Evolutionary conservation across 2,113 vertebrate species (phyloP).

Genomic region (Brienomyrus longianalis): DNA sequence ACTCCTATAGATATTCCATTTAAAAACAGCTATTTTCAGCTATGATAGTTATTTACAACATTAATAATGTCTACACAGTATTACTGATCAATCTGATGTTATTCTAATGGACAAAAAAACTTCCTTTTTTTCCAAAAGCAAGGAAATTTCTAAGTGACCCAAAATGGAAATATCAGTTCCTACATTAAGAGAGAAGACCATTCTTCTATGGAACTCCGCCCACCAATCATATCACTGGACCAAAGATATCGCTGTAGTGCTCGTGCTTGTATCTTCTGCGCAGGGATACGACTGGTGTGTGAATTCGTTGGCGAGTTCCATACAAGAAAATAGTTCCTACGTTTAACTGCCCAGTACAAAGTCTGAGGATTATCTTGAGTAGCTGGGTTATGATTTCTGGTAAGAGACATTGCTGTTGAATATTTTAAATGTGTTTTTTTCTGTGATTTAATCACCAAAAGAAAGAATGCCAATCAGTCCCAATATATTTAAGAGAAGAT

Average conservation of each 20-base stretch:
- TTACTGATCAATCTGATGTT: too few relatives aligned
- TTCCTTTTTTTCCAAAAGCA: too few relatives aligned
- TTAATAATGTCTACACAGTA: too few relatives aligned
- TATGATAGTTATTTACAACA: too few relatives aligned
- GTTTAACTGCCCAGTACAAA: neutral
- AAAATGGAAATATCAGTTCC: neutral
- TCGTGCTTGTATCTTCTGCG: neutral
- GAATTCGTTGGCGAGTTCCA: neutral
- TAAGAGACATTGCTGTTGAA: neutral
- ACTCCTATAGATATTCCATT: too few relatives aligned
- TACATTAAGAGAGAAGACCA: neutral
- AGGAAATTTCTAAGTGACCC: too few relatives aligned
- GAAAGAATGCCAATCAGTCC: neutral
- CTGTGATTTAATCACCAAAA: neutral
- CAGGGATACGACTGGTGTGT: neutral
- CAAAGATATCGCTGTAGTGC: neutral
- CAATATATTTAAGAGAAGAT: slow-evolving; percentile 21
- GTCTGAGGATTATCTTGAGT: neutral
- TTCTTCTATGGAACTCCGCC: neutral
- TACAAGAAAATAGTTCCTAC: neutral
- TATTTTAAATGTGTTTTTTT: neutral
- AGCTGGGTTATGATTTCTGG: neutral
- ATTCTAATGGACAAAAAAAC: too few relatives aligned
- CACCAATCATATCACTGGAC: neutral
- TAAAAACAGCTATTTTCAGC: too few relatives aligned